These are phyloP conservation scores for Eleginops maclovinus DNA, from an alignment of 2,113 vertebrate genomes.

Conservation along the genomic window DNA sequence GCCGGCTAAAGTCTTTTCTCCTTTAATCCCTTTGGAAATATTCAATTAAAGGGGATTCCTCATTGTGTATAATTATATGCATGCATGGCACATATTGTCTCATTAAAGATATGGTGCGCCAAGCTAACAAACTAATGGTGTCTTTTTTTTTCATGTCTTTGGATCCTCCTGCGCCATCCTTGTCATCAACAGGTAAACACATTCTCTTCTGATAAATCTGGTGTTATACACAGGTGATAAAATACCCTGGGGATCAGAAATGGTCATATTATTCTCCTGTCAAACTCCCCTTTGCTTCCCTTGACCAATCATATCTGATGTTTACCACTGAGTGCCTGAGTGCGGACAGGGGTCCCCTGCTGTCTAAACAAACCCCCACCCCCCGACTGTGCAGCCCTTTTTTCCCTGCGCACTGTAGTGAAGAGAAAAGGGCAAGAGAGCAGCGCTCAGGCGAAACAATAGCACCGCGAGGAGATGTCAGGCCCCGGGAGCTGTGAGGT, in stretches of 20 bases:
- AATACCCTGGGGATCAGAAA: conserved; percentile 42
- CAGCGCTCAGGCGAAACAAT: conserved; percentile 80
- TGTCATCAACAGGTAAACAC: conserved; percentile 80
- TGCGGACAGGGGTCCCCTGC: conserved; percentile 57
- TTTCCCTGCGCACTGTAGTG: conserved; percentile 64
- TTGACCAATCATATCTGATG: conserved; percentile 76
- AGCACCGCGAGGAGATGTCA: conserved; percentile 77
- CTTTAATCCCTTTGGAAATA: conserved; percentile 51
- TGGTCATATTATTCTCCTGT: conserved; percentile 67
- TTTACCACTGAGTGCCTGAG: conserved; percentile 66
- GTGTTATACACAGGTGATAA: conserved; percentile 50
- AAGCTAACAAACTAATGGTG: conserved; percentile 63
- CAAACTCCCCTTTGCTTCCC: conserved; percentile 63
- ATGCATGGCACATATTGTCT: conserved; percentile 19
- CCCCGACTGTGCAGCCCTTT: conserved; percentile 61
- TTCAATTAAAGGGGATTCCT: conserved; percentile 34
- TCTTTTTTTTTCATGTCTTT: conserved; percentile 61
- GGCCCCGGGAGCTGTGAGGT: conserved; percentile 73
- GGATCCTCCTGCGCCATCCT: conserved; percentile 46
- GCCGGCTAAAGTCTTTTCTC: conserved; percentile 34
- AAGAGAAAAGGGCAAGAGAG: conserved; percentile 81
- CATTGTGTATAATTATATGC: conserved; percentile 41
- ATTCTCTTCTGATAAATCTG: conserved; percentile 23
- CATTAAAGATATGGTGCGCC: conserved; percentile 26
- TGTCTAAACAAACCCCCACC: conserved; percentile 73